phyloP scores from a whole-genome alignment of 2,797 vertebrate genomes.

The Epinephelus malabaricus region DNA sequence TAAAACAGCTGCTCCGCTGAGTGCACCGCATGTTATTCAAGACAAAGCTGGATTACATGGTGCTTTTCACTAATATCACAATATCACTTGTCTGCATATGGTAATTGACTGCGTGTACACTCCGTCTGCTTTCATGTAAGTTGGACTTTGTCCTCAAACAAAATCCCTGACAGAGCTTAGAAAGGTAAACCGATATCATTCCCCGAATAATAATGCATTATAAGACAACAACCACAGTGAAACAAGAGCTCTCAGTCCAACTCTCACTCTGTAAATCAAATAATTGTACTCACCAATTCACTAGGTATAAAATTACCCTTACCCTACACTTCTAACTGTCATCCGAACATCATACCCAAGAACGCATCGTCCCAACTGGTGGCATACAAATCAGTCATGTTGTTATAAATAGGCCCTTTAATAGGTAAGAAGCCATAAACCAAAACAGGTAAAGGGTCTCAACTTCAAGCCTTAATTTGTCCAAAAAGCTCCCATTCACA shows the following conservation, averaged over 20 bases:
- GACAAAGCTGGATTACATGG: constrained; percentile 79
- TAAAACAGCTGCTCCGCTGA: constrained; percentile 77
- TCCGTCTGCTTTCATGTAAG: constrained; percentile 77
- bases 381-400: constrained; percentile 56
- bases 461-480: constrained; percentile 75
- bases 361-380: constrained; percentile 63
- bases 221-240: constrained; percentile 68
- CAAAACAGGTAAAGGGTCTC: constrained; percentile 68
- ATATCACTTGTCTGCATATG: constrained; percentile 78
- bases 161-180: constrained; percentile 66
- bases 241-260: constrained; percentile 79
- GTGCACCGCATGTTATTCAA: constrained; percentile 72
- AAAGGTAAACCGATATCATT: constrained; percentile 73
- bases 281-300: constrained; percentile 54
- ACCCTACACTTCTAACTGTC: constrained; percentile 66
- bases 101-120: constrained; percentile 73
- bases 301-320: constrained; percentile 65
- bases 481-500: constrained; percentile 67
- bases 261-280: constrained; percentile 70
- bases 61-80: constrained; percentile 78
- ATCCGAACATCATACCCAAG: constrained; percentile 44
- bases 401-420: constrained; percentile 60
- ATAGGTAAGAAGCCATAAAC: constrained; percentile 62
- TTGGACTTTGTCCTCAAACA: constrained; percentile 67
- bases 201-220: constrained; percentile 69